phyloP scores from a whole-genome alignment of 2,797 vertebrate genomes.

The Emydoidea blandingii region DNA sequence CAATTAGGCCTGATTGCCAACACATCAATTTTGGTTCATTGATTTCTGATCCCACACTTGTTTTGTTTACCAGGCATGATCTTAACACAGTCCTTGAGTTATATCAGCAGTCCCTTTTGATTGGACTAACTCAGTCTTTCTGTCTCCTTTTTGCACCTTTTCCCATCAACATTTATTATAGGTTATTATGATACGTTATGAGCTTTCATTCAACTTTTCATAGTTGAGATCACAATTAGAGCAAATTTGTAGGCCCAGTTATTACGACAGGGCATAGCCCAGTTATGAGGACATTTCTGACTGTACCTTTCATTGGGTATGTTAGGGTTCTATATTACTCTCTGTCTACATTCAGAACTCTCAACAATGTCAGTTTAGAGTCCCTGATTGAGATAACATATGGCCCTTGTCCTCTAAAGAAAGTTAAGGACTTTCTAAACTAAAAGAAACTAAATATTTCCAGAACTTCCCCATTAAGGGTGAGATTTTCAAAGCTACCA shows the following conservation, averaged over 20 bases:
- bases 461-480: background rate
- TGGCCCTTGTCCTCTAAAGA: background rate
- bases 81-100: background rate
- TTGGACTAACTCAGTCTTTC: background rate
- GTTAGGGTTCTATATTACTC: background rate
- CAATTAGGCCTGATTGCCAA: background rate
- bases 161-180: background rate
- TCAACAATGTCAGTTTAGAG: background rate
- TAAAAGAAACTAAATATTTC: background rate
- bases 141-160: background rate
- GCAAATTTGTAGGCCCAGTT: background rate
- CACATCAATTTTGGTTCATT: background rate
- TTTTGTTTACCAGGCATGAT: background rate
- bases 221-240: background rate
- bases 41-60: no score
- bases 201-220: background rate
- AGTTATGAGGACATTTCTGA: background rate
- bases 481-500: background rate
- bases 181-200: background rate
- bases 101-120: background rate
- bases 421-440: background rate
- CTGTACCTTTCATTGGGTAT: background rate
- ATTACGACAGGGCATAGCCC: background rate
- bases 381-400: background rate
- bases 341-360: background rate